phyloP scores from a whole-genome alignment of 2,113 vertebrate species.

The Bos taurus region ARS-UCD2.0 NC_037357.1:135585001-135585500 shows the following conservation, averaged over 20 bases:
- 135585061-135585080: background rate
- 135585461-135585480: background rate
- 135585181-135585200: rapidly evolving
- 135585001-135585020: background rate
- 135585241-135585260: too few relatives aligned
- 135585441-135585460: too few relatives aligned
- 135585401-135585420: too few relatives aligned
- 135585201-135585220: too few relatives aligned
- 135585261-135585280: background rate
- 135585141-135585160: rapidly evolving
- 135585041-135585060: background rate
- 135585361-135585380: background rate
- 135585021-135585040: background rate
- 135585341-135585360: background rate
- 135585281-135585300: background rate
- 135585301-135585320: background rate
- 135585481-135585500: background rate
- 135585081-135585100: background rate
- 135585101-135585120: background rate
- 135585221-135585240: background rate
- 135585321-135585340: rapidly evolving
- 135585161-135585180: background rate
- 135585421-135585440: background rate
- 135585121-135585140: background rate
- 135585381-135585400: too few relatives aligned